phyloP scores from a whole-genome alignment of 2,113 vertebrate species.

The Pica pica region DNA sequence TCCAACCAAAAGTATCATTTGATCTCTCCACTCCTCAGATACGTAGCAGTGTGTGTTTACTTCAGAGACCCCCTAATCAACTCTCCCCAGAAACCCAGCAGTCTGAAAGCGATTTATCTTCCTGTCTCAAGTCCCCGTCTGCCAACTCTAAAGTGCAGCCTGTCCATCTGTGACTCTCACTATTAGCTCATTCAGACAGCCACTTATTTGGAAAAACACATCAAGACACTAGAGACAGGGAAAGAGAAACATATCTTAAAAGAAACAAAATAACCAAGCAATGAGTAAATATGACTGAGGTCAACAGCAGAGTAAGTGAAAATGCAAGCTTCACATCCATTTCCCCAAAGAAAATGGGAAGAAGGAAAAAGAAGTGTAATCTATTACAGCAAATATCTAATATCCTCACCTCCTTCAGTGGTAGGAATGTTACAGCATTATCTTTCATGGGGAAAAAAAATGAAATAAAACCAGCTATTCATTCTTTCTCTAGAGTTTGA shows the following conservation, averaged over 20 bases:
- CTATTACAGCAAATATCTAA: background rate
- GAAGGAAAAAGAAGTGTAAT: background rate
- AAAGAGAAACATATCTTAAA: background rate
- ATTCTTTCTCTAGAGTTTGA: background rate
- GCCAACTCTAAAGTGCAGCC: background rate
- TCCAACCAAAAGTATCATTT: background rate
- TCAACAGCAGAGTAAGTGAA: background rate
- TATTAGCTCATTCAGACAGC: background rate
- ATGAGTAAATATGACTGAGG: background rate
- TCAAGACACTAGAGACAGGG: background rate
- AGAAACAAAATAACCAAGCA: background rate
- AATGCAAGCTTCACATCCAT: background rate
- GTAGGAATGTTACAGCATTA: background rate
- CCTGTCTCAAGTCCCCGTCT: background rate
- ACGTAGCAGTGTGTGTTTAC: background rate
- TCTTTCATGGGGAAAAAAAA: background rate
- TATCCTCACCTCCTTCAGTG: background rate
- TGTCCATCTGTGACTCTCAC: background rate
- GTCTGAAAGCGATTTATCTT: constrained; percentile 7
- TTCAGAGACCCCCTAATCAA: background rate
- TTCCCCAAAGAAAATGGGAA: background rate
- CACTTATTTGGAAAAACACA: background rate
- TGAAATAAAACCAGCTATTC: background rate
- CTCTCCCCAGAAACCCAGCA: background rate
- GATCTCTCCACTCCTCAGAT: background rate